phyloP scores from a whole-genome alignment of 2,888 invertebrate genomes.

The Ptilodon capucinus region DNA sequence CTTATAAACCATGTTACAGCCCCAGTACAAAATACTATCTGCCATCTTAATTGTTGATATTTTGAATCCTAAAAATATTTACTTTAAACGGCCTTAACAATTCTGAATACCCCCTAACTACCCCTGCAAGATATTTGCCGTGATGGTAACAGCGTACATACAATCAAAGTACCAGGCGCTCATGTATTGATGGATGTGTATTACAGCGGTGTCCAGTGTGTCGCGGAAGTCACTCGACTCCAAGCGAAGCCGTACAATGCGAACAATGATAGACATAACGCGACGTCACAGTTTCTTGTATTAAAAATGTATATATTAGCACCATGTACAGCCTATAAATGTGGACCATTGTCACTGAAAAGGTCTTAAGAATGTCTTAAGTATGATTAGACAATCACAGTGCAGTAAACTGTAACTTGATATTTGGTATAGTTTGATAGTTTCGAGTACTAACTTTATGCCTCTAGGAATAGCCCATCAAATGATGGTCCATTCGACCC shows the following conservation, averaged over 20 bases:
- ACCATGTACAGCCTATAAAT: neutral
- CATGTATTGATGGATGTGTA: neutral
- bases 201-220: constrained; percentile 25
- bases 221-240: constrained; percentile 26
- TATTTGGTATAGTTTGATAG: too few relatives aligned
- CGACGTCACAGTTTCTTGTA: constrained; percentile 6
- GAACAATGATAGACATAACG: constrained; percentile 14
- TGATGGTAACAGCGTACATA: too few relatives aligned
- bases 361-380: neutral
- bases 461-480: neutral
- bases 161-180: neutral
- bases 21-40: too few relatives aligned
- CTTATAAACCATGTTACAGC: too few relatives aligned
- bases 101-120: too few relatives aligned
- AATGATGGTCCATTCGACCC: neutral
- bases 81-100: too few relatives aligned
- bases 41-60: too few relatives aligned
- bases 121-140: neutral
- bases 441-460: too few relatives aligned
- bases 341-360: neutral
- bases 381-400: too few relatives aligned
- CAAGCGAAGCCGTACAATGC: constrained; percentile 24
- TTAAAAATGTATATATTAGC: neutral
- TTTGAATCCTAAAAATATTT: too few relatives aligned
- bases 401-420: too few relatives aligned